A percentile compares a stretch with the other conserved stretches of the same genome.
Conservation (phyloP, 2,797 vertebrate species). For the Peromyscus aztecus region DNA sequence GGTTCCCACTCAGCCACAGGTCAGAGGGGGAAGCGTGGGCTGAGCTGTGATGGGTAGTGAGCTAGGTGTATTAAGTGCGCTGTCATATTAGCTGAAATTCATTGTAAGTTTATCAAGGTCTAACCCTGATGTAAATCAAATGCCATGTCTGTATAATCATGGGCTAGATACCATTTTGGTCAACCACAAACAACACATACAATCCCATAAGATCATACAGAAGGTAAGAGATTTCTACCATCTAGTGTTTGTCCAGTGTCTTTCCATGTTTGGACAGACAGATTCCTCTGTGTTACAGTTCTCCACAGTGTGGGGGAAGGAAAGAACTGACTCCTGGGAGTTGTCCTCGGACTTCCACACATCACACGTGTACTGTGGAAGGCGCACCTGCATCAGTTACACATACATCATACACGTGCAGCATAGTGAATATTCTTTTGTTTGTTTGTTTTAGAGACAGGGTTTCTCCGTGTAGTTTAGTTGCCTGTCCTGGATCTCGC, state of each 20-base stretch:
- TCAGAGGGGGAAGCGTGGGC: not conserved
- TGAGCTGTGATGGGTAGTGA: not conserved
- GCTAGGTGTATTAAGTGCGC: not conserved
- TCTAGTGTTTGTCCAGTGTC: not conserved
- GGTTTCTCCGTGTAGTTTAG: no score
- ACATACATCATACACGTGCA: no score
- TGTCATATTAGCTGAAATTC: not conserved
- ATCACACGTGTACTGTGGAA: not conserved
- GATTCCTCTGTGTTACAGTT: not conserved
- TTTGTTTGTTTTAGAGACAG: no score
- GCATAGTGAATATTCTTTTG: no score
- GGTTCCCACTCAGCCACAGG: not conserved
- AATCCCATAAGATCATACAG: not conserved
- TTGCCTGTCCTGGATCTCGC: no score
- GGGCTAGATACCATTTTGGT: not conserved
- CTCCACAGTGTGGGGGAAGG: not conserved
- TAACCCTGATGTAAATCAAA: not conserved
- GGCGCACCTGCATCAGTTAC: not conserved
- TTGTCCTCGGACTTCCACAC: not conserved
- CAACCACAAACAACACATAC: not conserved
- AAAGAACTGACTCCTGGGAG: no score
- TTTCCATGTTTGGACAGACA: not conserved
- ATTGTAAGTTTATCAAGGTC: no score
- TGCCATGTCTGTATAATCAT: not conserved
- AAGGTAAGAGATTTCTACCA: not conserved